Evolutionary conservation across 2,888 invertebrate genomes (phyloP).

Genomic region (Drosophila monieri): DNA sequence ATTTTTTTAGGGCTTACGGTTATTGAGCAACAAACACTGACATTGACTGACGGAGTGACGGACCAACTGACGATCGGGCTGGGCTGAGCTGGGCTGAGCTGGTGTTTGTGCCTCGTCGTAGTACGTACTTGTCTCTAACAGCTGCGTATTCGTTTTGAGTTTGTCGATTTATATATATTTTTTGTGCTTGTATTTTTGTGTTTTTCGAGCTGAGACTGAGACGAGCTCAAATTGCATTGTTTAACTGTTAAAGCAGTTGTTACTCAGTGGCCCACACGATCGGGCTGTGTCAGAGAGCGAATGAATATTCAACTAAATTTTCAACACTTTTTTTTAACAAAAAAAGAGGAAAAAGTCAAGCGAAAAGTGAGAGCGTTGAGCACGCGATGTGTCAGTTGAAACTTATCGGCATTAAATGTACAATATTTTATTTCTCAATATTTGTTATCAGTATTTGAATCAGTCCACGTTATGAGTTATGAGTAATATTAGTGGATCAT

Average conservation of each 20-base stretch:
- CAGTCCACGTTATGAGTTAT: background rate
- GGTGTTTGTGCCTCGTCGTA: conserved; percentile 39
- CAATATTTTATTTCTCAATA: background rate
- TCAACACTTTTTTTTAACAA: conserved; percentile 21
- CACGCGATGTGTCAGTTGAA: conserved; percentile 21
- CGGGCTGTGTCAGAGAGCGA: conserved; percentile 38
- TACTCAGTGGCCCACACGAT: conserved; percentile 64
- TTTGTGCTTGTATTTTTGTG: conserved; percentile 20
- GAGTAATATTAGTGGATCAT: conserved; percentile 1
- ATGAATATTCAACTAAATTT: conserved; percentile 39
- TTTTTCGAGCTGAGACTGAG: conserved; percentile 32
- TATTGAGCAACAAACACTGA: conserved; percentile 56
- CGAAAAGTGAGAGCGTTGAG: conserved; percentile 5
- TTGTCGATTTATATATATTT: conserved; percentile 34
- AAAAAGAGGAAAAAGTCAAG: conserved; percentile 1
- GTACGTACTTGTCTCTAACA: conserved; percentile 45
- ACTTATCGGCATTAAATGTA: conserved; percentile 24
- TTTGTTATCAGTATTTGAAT: conserved; percentile 48
- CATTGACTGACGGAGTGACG: conserved; percentile 49
- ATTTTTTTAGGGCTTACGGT: conserved; percentile 44
- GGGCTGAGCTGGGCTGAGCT: conserved; percentile 24
- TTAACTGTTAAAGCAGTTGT: conserved; percentile 63
- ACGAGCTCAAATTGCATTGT: conserved; percentile 49
- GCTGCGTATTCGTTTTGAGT: conserved; percentile 47
- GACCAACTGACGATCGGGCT: conserved; percentile 8